Base-by-base conservation (phyloP, 2,113 vertebrate species). In the Leiothrix lutea region DNA sequence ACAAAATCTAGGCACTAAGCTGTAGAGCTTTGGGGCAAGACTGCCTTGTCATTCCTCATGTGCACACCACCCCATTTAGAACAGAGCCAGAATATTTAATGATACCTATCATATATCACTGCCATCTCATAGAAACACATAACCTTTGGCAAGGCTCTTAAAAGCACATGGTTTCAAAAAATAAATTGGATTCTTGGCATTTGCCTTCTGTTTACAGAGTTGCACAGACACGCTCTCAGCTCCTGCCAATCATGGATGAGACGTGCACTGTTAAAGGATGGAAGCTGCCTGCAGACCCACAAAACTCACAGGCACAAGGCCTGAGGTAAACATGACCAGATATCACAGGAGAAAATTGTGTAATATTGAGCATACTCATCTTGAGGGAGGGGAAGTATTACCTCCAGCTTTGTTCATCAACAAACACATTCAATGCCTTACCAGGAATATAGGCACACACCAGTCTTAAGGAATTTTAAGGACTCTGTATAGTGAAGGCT, bases 271-370 rank as follows among this genome's bases (percentile, higher is more conserved):
- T 26, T 13, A 24, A 56, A 73, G 26, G 73, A 45, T 5, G 33
- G 58, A 83, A 87, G 44, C 33, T 36, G 42, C 44, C 38, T 66
- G 57, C 40, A 50, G 26, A 70, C 25, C 61, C 36, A 50, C 19
- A 15, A 0, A 4, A 51, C 24, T 64, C 33, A 24, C 24, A 54
- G 13, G 19, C 29, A 45, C 0, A 0, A 40, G n/a, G 24, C 47
- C 86, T 73, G 53, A 80, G 28, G 60, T 73, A 80, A 91, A 78
- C 40, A 51, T 3, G 29, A 78, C 38, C 40, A 64, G 12, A 13
- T 65, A 86, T 9, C 31, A 72, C 40, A 60, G 71, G 12, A 92
- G 71, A 70, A 88, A 90, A 80, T 0, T 72, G 28, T 11, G 35
- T 26, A 84, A 65, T 29, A 75, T 4, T 33, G 23, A 85, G 29